A percentile compares a stretch with the other conserved stretches of the same genome.
These are phyloP conservation scores for Morphnarchus princeps DNA, from an alignment of 2,113 vertebrate species.

Conservation along the genomic window DNA sequence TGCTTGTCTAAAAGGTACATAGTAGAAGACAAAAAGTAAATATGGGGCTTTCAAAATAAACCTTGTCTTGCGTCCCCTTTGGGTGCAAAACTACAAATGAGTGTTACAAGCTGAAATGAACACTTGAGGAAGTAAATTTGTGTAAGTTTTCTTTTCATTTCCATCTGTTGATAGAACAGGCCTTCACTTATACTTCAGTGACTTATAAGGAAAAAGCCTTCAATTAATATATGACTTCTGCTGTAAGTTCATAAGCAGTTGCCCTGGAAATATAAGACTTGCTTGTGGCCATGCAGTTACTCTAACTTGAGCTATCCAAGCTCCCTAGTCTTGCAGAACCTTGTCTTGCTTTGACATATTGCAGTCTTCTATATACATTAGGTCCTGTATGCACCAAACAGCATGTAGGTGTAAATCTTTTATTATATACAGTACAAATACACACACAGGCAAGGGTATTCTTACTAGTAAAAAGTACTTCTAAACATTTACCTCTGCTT, in stretches of 20 bases:
- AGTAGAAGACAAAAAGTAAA: background rate
- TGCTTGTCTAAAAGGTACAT: background rate
- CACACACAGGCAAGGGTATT: background rate
- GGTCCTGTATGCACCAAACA: background rate
- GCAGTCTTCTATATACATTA: background rate
- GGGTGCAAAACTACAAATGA: background rate
- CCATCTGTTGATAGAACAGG: background rate
- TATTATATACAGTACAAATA: background rate
- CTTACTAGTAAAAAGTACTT: background rate
- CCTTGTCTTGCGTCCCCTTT: background rate
- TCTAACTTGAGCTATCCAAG: background rate
- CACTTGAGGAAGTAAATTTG: background rate
- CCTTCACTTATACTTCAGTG: background rate
- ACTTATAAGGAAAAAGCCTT: background rate
- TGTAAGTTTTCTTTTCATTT: background rate
- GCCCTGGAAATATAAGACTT: background rate
- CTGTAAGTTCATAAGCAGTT: background rate
- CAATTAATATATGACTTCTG: background rate
- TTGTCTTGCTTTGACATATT: background rate
- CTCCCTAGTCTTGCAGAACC: background rate
- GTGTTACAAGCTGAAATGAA: background rate
- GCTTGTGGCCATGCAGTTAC: background rate
- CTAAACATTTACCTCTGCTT: background rate
- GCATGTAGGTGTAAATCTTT: background rate
- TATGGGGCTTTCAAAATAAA: background rate